Conservation (phyloP, 2,888 invertebrate species). For the Notodonta dromedarius region DNA sequence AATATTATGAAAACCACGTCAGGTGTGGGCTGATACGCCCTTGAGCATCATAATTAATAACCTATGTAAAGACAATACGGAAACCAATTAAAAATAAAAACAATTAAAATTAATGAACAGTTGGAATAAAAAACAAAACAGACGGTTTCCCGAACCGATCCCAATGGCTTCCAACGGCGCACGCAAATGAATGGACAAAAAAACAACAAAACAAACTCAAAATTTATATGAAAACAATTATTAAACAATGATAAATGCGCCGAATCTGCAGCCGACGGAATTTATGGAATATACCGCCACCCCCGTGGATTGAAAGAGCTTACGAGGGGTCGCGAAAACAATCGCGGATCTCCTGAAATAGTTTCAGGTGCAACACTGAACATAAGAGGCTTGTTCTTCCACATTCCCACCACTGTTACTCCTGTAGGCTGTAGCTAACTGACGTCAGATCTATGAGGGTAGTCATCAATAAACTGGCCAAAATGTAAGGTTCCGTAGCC, state of each 20-base stretch:
- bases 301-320: conserved; percentile 41
- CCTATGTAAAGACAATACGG: neutral
- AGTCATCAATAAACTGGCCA: too few species aligned
- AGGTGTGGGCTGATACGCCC: too few species aligned
- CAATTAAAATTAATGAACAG: conserved; percentile 37
- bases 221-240: conserved; percentile 63
- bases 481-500: too few species aligned
- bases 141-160: conserved; percentile 16
- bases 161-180: conserved; percentile 11
- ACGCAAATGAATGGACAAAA: conserved; percentile 34
- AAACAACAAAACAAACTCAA: conserved; percentile 24
- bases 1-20: too few species aligned
- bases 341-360: conserved; percentile 1
- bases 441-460: too few species aligned
- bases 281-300: conserved; percentile 50
- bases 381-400: too few species aligned
- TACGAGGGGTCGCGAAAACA: conserved; percentile 11
- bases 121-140: conserved; percentile 19
- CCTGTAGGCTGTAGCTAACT: too few species aligned
- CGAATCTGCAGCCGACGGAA: conserved; percentile 50
- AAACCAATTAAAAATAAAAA: conserved; percentile 6
- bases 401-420: too few species aligned
- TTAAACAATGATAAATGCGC: conserved; percentile 53
- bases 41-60: too few species aligned
- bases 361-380: too few species aligned